Base-by-base conservation (phyloP, 2,113 vertebrate genomes). In the Aegotheles bennettii region DNA sequence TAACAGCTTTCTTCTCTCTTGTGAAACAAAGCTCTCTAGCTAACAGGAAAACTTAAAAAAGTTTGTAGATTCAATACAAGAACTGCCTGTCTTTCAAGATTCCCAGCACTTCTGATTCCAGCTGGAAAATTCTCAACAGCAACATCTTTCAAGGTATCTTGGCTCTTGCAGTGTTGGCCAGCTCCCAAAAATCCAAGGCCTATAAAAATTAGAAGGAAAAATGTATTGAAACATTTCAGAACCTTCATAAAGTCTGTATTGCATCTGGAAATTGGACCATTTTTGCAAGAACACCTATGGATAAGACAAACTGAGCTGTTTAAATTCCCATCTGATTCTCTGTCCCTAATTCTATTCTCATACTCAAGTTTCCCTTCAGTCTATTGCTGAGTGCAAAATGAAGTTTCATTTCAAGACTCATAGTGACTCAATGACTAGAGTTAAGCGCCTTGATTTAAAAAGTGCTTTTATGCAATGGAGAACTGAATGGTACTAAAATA, bases 371-470 rank as follows among this genome's bases (percentile, higher is more conserved):
- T 85, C 85, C 24, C 35, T 90, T 59, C 33, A 70, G 38, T 61
- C 59, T 85, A 84, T 45, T 79, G 51, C 51, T 81, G 74, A 95
- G 95, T 92, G 71, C 68, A 95, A 90, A 95, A 90, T 59, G 14
- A 70, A 81, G 91, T 94, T 92, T 83, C 75, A 73, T 91, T 96
- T 92, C 86, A 78, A 86, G 80, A n/a, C n/a, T 9, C 42, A 38
- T 26, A 84, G 59, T 40, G 42, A 70, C 25, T 92, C 83, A 48
- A 59, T 0, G 1, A 93, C 50, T 29, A 63, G 35, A 88, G 42
- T 78, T 92, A 80, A 92, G 45, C 48, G 86, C 51, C 42, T 87
- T 81, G 35, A 50, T 81, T 89, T 90, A 83, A 78, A 71, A 95
- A 90, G 64, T 77, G 50, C 76, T 92, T 84, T 94, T 81, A 85